phyloP scores from a whole-genome alignment of 2,888 invertebrate genomes.

The Apamea crenata region DNA sequence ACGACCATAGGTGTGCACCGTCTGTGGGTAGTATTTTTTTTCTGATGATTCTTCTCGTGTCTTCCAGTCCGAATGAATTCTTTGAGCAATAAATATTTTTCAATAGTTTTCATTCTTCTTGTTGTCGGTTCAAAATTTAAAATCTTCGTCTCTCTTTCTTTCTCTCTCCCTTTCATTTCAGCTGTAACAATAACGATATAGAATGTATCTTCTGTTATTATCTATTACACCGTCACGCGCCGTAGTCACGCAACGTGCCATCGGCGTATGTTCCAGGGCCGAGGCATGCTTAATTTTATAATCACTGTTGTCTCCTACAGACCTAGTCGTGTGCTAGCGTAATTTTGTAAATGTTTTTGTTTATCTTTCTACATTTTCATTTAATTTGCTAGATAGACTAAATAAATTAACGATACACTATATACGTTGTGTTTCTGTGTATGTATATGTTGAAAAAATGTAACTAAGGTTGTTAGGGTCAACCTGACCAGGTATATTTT shows the following conservation, averaged over 20 bases:
- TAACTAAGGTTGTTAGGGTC: background rate
- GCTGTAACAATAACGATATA: background rate
- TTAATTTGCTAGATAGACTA: background rate
- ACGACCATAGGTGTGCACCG: background rate
- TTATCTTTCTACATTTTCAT: constrained; percentile 24
- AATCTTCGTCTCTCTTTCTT: background rate
- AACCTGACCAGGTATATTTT: background rate
- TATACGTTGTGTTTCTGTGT: background rate
- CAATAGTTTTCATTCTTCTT: background rate
- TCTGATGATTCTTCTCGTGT: too few relatives aligned
- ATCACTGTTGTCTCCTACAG: constrained; percentile 53
- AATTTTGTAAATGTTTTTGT: constrained; percentile 22
- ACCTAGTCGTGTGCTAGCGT: constrained; percentile 18
- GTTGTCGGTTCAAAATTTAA: background rate
- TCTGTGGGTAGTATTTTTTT: background rate
- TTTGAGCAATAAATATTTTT: background rate
- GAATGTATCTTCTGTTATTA: constrained; percentile 19
- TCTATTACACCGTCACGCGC: constrained; percentile 30
- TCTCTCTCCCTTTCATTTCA: background rate
- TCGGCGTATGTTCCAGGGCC: constrained; percentile 55
- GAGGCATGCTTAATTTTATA: constrained; percentile 67
- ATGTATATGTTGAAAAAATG: background rate
- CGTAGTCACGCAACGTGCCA: constrained; percentile 64
- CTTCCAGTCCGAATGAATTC: background rate
- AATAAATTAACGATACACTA: background rate